Evolutionary conservation across 2,113 vertebrate species (phyloP), one percentile per base, ranked within the genome.

Genomic region (Ascaphus truei): DNA sequence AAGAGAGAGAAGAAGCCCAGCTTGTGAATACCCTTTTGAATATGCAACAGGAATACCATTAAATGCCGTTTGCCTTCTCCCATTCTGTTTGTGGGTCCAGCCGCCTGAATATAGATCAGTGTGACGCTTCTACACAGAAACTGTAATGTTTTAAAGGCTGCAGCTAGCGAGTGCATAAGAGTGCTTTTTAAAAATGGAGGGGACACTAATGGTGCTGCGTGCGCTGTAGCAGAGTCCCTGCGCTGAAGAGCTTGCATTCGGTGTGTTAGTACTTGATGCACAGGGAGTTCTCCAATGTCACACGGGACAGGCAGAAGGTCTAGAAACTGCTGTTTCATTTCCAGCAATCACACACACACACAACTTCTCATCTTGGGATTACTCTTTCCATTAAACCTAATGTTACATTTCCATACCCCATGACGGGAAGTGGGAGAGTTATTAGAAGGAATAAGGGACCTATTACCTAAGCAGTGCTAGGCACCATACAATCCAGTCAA

Each of bases 11-110:
- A 4, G 82, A 84, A 80, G 77, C 81, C 73, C 23, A 16, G 31
- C 23, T 39, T 18, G 27, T 68, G 53, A 48, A 48, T 50, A 68
- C 50, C 55, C 81, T 88, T 80, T 81, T 87, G 85, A 90, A 85
- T 86, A 87, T 81, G 77, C 77, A 82, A 83, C 77, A 81, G 86
- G 81, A 88, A 89, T 84, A 85, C 81, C 81, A 85, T 89, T 84
- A 86, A 86, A 71, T 80, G 83, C 81, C 80, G 81, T 84, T 83
- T 85, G 7, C 13, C 27, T 16, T 57, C 30, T 57, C 18, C 31
- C 31, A 22, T 29, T 29, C 34, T 39, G 18, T n/a, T 27, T 23
- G 64, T n/a, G 27, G 36, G 18, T 52, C 26, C 18, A 3, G 34
- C 22, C 22, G 33, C 33, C 29, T 26, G 25, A 43, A 12, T 26